Evolutionary conservation across 2,113 vertebrate genomes (phyloP), one percentile per base, ranked within the genome.

Genomic region (Ptilorrhoa leucosticta): DNA sequence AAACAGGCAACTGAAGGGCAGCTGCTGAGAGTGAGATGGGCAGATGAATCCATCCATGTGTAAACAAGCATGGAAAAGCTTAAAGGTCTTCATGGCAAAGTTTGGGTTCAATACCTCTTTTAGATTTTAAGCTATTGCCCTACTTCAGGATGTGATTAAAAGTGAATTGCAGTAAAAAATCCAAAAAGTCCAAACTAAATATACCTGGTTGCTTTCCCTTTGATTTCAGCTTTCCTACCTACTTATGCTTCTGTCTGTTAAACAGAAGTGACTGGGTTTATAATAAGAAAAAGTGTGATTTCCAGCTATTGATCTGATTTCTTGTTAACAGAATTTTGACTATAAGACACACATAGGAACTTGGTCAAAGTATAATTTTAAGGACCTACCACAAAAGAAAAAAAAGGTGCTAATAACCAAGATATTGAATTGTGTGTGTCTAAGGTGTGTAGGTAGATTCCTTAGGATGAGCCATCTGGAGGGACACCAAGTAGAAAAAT

Each of bases 251-350:
- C 61, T 85, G 30, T 80, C 78, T 76, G 19, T 54, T 82, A 78
- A 90, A 81, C 7, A 56, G 68, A 89, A 93, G 83, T 53, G 31
- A 27, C 63, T 87, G 31, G 17, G 5, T 75, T 81, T 90, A 9
- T 54, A 90, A 92, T 15, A 90, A 58, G 44, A 75, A 92, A 88
- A 96, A 63, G 39, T 48, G 68, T 92, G 75, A 95, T 94, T 96
- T 95, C 47, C 53, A 90, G 18, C 69, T 94, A 37, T 90, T 60
- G 68, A 86, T 93, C 72, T 50, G 47, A 92, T 93, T 95, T 93
- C 45, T 85, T 93, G 7, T 72, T 93, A 91, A 77, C 19, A 88
- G 50, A 85, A 56, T 69, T 95, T 84, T 93, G 54, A 54, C 30
- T 50, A 19, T 54, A 68, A 78, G 53, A 51, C 28, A 64, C 11